Evolutionary conservation across 2,113 vertebrate genomes (phyloP).

Genomic region (Canis aureus): DNA sequence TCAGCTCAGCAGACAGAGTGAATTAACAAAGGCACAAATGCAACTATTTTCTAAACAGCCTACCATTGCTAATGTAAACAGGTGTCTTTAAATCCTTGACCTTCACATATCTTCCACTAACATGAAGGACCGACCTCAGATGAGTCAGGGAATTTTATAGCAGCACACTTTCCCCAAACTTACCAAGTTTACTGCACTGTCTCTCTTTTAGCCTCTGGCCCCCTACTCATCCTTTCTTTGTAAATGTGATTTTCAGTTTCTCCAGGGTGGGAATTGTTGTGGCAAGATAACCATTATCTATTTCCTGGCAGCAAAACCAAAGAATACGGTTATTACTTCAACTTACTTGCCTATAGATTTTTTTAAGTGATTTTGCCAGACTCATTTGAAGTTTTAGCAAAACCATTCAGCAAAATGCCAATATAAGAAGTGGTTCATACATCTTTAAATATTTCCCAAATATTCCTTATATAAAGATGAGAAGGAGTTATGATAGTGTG

Average conservation of each 20-base stretch:
- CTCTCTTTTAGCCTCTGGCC: not conserved
- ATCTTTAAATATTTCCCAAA: slow-evolving; percentile 13
- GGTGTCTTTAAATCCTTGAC: not conserved
- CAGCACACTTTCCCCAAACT: not conserved
- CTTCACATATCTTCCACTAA: not conserved
- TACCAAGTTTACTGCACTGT: not conserved
- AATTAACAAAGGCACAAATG: not conserved
- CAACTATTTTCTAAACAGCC: not conserved
- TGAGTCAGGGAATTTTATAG: not conserved
- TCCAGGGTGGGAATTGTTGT: not conserved
- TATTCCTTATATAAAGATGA: slow-evolving; percentile 23
- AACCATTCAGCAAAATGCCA: slow-evolving; percentile 39
- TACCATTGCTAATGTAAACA: not conserved
- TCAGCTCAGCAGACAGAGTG: not conserved
- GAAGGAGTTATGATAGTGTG: not conserved
- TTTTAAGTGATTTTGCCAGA: slow-evolving; percentile 6
- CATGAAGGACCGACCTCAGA: not conserved
- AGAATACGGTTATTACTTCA: slow-evolving; percentile 9
- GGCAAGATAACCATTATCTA: slow-evolving; percentile 50
- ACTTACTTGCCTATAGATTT: slow-evolving; percentile 30
- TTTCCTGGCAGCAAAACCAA: slow-evolving; percentile 50
- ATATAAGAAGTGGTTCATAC: not conserved
- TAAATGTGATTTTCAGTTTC: slow-evolving; percentile 53
- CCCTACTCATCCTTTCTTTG: slow-evolving; percentile 14
- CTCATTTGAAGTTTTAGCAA: slow-evolving; percentile 40